A percentile compares a stretch with the other conserved stretches of the same genome.
Evolutionary conservation across 2,888 invertebrate genomes (phyloP).

Genomic region (Meloe dianella): DNA sequence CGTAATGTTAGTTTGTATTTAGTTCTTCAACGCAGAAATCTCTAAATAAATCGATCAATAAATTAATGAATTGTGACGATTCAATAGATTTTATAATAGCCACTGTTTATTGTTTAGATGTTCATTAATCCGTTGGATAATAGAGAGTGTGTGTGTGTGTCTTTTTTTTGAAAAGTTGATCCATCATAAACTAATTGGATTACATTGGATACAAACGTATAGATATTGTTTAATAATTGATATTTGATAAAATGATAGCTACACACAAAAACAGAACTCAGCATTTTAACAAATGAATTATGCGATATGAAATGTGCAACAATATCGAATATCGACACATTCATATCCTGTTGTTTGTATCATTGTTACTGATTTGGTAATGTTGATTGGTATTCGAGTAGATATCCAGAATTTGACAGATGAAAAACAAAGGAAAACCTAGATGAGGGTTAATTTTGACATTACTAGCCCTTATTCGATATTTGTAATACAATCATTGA

Average conservation of each 20-base stretch:
- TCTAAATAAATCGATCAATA: neutral
- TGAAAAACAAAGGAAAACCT: neutral
- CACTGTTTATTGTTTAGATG: neutral
- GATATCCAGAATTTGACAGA: neutral
- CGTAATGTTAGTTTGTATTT: neutral
- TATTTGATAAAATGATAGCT: conserved; percentile 41
- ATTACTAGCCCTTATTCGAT: conserved; percentile 26
- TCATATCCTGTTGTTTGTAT: conserved; percentile 11
- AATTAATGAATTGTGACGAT: too few species aligned
- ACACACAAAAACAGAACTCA: conserved; percentile 27
- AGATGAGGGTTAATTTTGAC: conserved; percentile 24
- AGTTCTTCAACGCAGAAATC: neutral
- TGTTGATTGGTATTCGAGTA: conserved; percentile 24
- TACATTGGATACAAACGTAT: conserved; percentile 16
- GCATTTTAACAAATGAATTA: conserved; percentile 31
- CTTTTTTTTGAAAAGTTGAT: conserved; percentile 20
- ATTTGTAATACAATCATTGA: conserved; percentile 15
- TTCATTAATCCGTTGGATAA: conserved; percentile 13
- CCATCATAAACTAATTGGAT: conserved; percentile 17
- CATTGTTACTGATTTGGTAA: conserved; percentile 20
- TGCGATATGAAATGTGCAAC: conserved; percentile 30
- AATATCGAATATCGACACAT: conserved; percentile 28
- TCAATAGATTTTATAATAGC: too few species aligned
- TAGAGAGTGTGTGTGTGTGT: neutral
- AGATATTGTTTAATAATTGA: conserved; percentile 43